A percentile compares a stretch with the other conserved stretches of the same genome.
Evolutionary conservation across 2,888 invertebrate species (phyloP).

Genomic region (Drosophila meridiana): DNA sequence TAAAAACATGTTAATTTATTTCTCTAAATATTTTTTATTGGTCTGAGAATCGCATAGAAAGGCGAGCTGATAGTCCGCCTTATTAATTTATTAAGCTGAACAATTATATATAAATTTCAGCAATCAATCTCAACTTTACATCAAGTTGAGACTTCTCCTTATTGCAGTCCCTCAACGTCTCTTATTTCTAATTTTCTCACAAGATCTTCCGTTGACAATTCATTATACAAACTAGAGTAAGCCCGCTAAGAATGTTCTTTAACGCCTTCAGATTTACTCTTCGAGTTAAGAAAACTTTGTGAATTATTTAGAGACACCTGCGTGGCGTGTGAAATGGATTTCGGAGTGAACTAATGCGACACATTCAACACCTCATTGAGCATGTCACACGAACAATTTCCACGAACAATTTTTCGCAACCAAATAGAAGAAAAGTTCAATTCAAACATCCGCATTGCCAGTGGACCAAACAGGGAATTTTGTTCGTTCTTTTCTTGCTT

Average conservation of each 20-base stretch:
- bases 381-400: conserved; percentile 41
- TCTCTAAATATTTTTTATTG: too few species aligned
- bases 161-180: too few species aligned
- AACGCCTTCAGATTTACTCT: conserved; percentile 4
- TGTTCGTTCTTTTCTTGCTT: conserved; percentile 1
- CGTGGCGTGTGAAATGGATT: conserved; percentile 18
- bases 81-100: background rate
- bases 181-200: background rate
- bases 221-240: background rate
- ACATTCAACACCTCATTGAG: conserved; percentile 54
- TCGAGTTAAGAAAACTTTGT: conserved; percentile 22
- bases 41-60: background rate
- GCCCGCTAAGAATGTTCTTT: background rate
- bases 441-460: conserved; percentile 68
- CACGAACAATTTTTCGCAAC: conserved; percentile 63
- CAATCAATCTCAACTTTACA: background rate
- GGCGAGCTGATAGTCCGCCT: background rate
- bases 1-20: too few species aligned
- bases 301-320: conserved; percentile 31
- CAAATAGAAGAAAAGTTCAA: conserved; percentile 56
- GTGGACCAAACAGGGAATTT: background rate
- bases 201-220: background rate
- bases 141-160: background rate
- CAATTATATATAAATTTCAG: background rate
- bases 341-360: conserved; percentile 33